A percentile compares a stretch with the other conserved stretches of the same genome.
These are phyloP conservation scores for Cherax quadricarinatus DNA, from an alignment of 1,140 invertebrate genomes.

Conservation along the genomic window DNA sequence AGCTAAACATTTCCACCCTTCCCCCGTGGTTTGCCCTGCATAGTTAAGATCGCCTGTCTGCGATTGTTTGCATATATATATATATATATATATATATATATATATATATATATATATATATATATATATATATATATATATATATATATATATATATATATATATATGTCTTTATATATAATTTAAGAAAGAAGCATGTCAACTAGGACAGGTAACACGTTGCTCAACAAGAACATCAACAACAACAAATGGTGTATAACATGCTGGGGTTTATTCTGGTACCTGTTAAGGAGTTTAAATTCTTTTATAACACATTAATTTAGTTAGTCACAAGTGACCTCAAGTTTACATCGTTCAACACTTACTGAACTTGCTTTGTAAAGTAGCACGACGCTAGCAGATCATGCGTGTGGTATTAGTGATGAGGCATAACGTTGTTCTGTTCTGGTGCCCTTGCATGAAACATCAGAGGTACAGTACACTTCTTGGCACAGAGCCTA, in stretches of 20 bases:
- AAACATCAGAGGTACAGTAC: background rate
- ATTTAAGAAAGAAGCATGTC: background rate
- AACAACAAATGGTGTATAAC: background rate
- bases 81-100: background rate
- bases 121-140: conserved; percentile 13
- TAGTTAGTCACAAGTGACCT: conserved; percentile 7
- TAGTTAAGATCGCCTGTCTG: too few species aligned
- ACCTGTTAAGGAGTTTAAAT: conserved; percentile 18
- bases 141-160: conserved; percentile 13
- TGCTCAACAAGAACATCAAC: background rate
- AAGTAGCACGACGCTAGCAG: background rate
- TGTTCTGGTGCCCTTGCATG: background rate
- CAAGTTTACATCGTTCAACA: conserved; percentile 15
- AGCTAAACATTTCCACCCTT: too few species aligned
- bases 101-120: background rate
- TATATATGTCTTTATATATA: background rate
- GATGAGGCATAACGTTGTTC: background rate
- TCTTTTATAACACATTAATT: conserved; percentile 4
- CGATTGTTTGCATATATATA: too few species aligned
- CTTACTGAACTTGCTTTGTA: conserved; percentile 30
- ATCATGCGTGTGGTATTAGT: background rate
- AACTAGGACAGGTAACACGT: conserved; percentile 4
- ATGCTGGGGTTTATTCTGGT: conserved; percentile 18
- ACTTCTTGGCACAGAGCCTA: background rate
- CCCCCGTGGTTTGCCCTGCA: too few species aligned